Base-by-base conservation (phyloP, 2,113 vertebrate species). In the Recurvirostra avosetta region DNA sequence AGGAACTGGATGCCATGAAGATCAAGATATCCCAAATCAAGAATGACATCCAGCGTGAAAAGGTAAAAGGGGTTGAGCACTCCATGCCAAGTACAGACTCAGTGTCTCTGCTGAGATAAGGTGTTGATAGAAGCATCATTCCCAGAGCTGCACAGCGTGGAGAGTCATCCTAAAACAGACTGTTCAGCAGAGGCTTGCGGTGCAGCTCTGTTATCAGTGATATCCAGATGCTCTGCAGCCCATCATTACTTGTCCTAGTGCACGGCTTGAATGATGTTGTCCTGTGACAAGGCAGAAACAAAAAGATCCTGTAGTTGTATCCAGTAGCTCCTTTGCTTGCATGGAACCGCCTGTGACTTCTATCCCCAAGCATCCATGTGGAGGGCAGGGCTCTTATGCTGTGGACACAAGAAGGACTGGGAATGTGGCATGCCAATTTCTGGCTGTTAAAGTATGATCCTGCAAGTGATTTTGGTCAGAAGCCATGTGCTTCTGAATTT, bases 21-120 rank as follows among this genome's bases (percentile, higher is more conserved):
- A 99, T 99, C 81, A 99, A 99, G 97, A 99, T 99, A 94, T 99
- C 99, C 52, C 99, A 99, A 94, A 98, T 99, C 95, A 99, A 99
- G 98, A 99, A 98, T 0, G 99, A 99, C 52, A 99, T 99, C 70
- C 99, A 99, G 93, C 98, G 99, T 88, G 99, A 99, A 78, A 99
- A 99, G 98, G 99, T 99, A 94, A 77, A 19, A 65, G 16, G 20
- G 23, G 8, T 2, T 61, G 38, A 19, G 56, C 25, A 4, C 50
- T 71, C 26, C 12, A 1, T 65, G 86, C 13, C 41, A 17, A 6
- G 50, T 29, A 22, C 32, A 76, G 71, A 9, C 1, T 7, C 26
- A 1, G 50, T 40, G 29, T 21, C 61, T 66, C 25, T 79, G 71
- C 41, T 58, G 78, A 79, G 56, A 9, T 32, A 53, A 70, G 63